Percentiles rank a stretch among this genome's conserved stretches.
Conservation (phyloP, 2,888 invertebrate genomes). For the Chromoteleia sp. region DNA sequence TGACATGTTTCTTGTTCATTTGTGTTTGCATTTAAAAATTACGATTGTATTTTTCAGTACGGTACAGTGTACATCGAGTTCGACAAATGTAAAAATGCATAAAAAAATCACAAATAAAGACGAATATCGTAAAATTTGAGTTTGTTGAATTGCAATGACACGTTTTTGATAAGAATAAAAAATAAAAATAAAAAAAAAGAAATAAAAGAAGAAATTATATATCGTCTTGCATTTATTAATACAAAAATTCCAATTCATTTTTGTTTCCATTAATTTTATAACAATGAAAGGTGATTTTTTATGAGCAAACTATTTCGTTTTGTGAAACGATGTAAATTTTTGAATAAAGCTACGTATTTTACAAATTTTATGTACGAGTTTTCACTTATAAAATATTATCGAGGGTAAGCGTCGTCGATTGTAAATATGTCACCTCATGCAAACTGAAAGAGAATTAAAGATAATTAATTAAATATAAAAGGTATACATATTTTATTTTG, state of each 20-base stretch:
- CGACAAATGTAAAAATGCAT: neutral
- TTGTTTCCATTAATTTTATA: constrained; percentile 43
- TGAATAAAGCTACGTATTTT: constrained; percentile 55
- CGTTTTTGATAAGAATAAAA: constrained; percentile 42
- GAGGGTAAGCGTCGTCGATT: too few species aligned
- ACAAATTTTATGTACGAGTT: constrained; percentile 18
- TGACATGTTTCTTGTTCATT: neutral
- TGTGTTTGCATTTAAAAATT: constrained; percentile 27
- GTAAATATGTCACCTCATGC: too few species aligned
- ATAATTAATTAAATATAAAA: too few species aligned
- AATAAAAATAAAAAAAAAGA: constrained; percentile 15
- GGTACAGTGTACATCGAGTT: constrained; percentile 17
- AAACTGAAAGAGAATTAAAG: too few species aligned
- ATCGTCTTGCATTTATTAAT: constrained; percentile 55
- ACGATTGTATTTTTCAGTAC: constrained; percentile 25
- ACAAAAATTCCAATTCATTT: constrained; percentile 4
- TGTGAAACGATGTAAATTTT: constrained; percentile 56
- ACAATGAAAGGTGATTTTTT: constrained; percentile 55
- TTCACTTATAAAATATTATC: neutral
- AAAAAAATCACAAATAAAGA: constrained; percentile 4
- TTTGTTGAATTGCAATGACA: constrained; percentile 61
- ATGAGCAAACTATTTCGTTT: constrained; percentile 53
- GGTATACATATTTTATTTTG: too few species aligned
- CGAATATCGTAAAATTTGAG: constrained; percentile 18
- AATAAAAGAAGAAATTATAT: constrained; percentile 24